Evolutionary conservation across 2,888 invertebrate species (phyloP).

Genomic region (Dryobota labecula): DNA sequence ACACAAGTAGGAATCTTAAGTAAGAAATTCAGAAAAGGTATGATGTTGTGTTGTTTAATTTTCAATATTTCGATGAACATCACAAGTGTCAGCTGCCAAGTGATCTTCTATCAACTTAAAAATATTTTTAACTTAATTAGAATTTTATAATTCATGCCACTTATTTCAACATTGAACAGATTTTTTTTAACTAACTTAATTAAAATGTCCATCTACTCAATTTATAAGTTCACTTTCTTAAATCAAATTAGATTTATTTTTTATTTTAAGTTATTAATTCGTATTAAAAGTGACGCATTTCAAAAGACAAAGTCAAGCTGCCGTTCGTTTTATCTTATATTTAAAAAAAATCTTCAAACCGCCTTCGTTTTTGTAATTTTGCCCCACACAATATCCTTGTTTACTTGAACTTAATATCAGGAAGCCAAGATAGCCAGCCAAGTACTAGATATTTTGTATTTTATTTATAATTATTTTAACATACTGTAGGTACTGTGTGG

Average conservation of each 20-base stretch:
- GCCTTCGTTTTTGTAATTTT: neutral
- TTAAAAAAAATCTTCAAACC: neutral
- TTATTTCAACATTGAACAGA: neutral
- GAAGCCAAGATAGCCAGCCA: too few species aligned
- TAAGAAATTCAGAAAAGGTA: neutral
- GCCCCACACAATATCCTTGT: neutral
- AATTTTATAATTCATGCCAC: too few species aligned
- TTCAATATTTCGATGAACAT: constrained; percentile 4
- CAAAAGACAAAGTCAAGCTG: neutral
- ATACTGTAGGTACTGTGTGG: too few species aligned
- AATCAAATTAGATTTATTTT: neutral
- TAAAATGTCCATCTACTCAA: neutral
- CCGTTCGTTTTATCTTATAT: too few species aligned
- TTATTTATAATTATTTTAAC: too few species aligned
- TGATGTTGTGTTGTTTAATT: neutral
- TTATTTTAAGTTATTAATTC: neutral
- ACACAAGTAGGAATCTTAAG: neutral
- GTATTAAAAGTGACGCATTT: neutral
- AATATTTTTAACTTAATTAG: neutral
- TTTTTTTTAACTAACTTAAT: neutral
- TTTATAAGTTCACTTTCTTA: neutral
- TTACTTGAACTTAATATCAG: neutral
- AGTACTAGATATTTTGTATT: too few species aligned
- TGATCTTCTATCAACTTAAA: neutral
- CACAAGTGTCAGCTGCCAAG: neutral